Evolutionary conservation across 2,113 vertebrate species (phyloP), one percentile per base, ranked within the genome.

Genomic region (Vimba vimba): DNA sequence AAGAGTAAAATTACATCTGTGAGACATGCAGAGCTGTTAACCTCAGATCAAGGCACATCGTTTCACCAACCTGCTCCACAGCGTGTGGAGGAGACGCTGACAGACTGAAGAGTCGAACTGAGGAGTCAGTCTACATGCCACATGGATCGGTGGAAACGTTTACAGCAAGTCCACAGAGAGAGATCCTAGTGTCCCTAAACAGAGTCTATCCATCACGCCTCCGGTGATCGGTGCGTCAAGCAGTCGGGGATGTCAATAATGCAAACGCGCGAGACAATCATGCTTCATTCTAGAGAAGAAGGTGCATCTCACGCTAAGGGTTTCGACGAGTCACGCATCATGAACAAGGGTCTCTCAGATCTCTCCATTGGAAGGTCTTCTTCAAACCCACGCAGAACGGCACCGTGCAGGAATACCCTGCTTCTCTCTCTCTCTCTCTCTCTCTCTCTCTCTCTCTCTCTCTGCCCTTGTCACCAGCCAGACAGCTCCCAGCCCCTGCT

Each of bases 141-240:
- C 86, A 90, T 82, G 88, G 88, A 93, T 69, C 78, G 30, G 85
- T 84, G 81, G 50, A 88, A 85, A 90, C 85, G 89, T 89, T 91
- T 50, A 85, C 47, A 74, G 86, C 60, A 84, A 89, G 85, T 74
- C 86, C 66, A 83, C 11, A 88, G 90, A 75, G 86, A 86, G 89
- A 39, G 33, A 83, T 50, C 88, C 88, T 83, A 89, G 89, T 86
- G 78, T 90, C 86, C 81, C 17, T 90, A 86, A 81, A 86, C 86
- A 85, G 82, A 89, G 84, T 93, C 89, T 88, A 79, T 91, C 92
- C 92, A 93, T 94, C 91, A 88, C 83, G 84, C 79, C 89, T 90
- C 84, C 84, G 68, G 84, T 78, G 17, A 88, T 89, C 88, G 86
- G 89, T 69, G 84, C 90, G 89, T 91, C 89, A 76, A 88, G 87